Percentiles rank a stretch among this genome's conserved stretches.
phyloP scores from a whole-genome alignment of 1,140 invertebrate genomes.

The Lepidotrigona ventralis region DNA sequence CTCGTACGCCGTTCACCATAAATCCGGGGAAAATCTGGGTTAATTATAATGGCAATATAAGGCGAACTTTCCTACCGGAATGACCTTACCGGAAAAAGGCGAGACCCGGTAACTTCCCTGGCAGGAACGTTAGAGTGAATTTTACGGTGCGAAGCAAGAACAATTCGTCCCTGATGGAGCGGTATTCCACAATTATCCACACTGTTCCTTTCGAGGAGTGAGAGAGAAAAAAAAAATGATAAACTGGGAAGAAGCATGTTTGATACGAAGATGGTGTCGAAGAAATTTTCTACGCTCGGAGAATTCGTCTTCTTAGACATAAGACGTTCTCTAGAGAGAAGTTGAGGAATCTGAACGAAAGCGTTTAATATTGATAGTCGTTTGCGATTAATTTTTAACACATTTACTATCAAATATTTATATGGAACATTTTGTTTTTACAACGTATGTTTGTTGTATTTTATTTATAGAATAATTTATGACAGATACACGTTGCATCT shows the following conservation, averaged over 20 bases:
- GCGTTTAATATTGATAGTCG: background rate
- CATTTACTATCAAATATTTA: background rate
- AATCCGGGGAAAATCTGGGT: slow-evolving; percentile 74
- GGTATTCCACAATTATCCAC: background rate
- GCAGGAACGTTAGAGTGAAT: slow-evolving; percentile 30
- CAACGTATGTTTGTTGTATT: background rate
- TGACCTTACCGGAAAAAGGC: slow-evolving; percentile 61
- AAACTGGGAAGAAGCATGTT: background rate
- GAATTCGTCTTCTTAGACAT: background rate
- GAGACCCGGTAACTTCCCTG: slow-evolving; percentile 52
- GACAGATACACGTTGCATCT: too few relatives aligned
- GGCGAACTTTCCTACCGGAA: slow-evolving; percentile 57
- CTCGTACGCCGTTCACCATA: slow-evolving; percentile 70
- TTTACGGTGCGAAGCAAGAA: slow-evolving; percentile 26
- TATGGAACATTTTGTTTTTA: background rate
- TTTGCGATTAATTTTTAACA: background rate
- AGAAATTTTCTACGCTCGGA: background rate
- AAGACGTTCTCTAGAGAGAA: background rate
- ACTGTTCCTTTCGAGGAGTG: background rate
- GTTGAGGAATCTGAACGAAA: background rate
- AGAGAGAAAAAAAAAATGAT: background rate
- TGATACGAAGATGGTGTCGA: background rate
- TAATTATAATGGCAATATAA: slow-evolving; percentile 73
- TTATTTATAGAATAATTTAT: too few relatives aligned
- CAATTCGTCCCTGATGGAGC: slow-evolving; percentile 20